Base-by-base conservation (phyloP, 2,797 vertebrate genomes). In the Oryzias dopingdopingensis region DNA sequence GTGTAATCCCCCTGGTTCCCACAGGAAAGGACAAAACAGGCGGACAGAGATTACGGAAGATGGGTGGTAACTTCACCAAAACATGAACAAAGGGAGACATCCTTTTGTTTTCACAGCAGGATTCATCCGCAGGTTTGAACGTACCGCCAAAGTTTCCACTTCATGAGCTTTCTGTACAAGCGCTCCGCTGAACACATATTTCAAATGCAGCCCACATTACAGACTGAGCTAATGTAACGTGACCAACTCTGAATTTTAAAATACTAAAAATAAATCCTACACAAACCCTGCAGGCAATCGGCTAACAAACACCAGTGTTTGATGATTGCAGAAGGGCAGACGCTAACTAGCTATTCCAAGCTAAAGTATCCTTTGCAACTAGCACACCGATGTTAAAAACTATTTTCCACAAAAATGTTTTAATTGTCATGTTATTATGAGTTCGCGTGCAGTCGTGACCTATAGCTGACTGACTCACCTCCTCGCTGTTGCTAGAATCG, bases 401-500 rank as follows among this genome's bases (percentile, higher is more conserved):
- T 12, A 2, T 17, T 48, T 5, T 42, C 58, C 46, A 32, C 4
- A 17, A 46, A 23, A 0, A 3, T 1, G 0, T 13, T 42, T 18
- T 12, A 4, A 23, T 1, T n/a, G 5, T 13, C 4, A 1, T 1
- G 6, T 44, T 52, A 16, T 13, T 15, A 13, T 20, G 18, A 2
- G 58, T 59, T 24, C 12, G 10, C n/a, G 15, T 54, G 4, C 24
- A 44, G 46, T 42, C 56, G 67, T 42, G 59, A 60, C 51, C 49
- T 65, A 53, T 4, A 2, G 54, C 68, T 65, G 52, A 52, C 49
- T 60, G 59, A 75, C 86, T 92, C 54, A 93, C 87, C 93, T 92
- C 90, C 23, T 93, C 88, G 42, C 86, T 93, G 85, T 68, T 78
- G 81, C 90, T 93, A 53, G 90, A 90, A 76, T 90, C 89, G 77